Conservation (phyloP, 1,140 invertebrate genomes). For the Drosophila nigrodunni region DNA sequence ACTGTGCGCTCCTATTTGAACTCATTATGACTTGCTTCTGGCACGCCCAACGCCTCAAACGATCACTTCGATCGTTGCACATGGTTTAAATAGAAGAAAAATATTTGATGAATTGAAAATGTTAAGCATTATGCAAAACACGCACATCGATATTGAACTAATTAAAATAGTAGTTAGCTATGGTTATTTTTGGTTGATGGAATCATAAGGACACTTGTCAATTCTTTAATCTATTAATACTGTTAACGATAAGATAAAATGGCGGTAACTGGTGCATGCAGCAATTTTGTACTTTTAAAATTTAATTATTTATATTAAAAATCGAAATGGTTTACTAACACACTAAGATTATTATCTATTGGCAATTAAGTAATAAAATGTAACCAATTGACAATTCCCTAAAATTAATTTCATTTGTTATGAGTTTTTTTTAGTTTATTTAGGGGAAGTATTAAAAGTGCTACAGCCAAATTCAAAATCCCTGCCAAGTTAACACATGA, state of each 20-base stretch:
- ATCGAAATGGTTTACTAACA: conserved; percentile 6
- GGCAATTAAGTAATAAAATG: conserved; percentile 13
- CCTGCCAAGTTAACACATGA: conserved; percentile 40
- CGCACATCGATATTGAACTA: conserved; percentile 46
- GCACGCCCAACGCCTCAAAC: not conserved
- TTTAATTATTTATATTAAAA: conserved; percentile 2
- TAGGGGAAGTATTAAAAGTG: not conserved
- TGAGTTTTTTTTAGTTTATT: not conserved
- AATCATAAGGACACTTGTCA: not conserved
- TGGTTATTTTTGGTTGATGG: conserved; percentile 34
- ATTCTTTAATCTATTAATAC: conserved; percentile 20
- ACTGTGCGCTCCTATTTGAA: conserved; percentile 61
- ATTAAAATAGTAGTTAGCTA: conserved; percentile 25
- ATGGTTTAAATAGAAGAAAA: not conserved
- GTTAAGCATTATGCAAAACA: conserved; percentile 73
- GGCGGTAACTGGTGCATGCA: conserved; percentile 38
- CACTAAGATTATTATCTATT: not conserved
- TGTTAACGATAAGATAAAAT: conserved; percentile 15
- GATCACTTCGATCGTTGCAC: not conserved
- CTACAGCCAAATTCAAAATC: conserved; percentile 31
- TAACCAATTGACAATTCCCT: conserved; percentile 1
- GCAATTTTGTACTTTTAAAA: not conserved
- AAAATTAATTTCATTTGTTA: not conserved
- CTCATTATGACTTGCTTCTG: conserved; percentile 9
- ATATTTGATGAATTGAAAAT: conserved; percentile 2